Evolutionary conservation across 2,113 vertebrate genomes (phyloP).

Genomic region (Myotis davidii): DNA sequence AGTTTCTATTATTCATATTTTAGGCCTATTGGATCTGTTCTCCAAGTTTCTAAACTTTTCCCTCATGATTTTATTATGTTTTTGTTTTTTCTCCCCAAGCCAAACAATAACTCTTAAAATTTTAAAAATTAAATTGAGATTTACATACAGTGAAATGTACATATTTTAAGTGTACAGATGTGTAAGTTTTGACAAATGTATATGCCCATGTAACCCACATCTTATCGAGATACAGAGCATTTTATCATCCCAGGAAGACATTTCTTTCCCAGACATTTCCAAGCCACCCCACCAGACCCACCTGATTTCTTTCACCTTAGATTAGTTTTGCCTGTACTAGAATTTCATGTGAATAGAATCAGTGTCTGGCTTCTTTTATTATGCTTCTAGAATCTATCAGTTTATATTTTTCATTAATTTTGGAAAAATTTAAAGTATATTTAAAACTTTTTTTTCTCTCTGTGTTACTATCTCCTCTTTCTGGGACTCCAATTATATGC

Average conservation of each 20-base stretch:
- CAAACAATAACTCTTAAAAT: neutral
- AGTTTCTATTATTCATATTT: constrained; percentile 25
- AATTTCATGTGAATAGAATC: neutral
- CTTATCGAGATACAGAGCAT: neutral
- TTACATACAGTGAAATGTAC: neutral
- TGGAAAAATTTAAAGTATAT: neutral
- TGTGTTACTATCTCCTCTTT: neutral
- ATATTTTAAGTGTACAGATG: neutral
- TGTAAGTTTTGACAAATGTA: constrained; percentile 15
- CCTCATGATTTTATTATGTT: neutral
- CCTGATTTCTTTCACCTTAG: neutral
- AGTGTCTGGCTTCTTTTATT: neutral
- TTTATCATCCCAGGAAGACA: neutral
- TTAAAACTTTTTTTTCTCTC: neutral
- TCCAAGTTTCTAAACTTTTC: neutral
- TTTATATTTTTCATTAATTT: constrained; percentile 13
- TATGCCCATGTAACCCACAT: neutral
- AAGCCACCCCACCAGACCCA: neutral
- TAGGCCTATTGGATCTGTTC: neutral
- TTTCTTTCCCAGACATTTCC: neutral
- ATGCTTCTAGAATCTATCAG: neutral
- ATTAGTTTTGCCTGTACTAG: neutral
- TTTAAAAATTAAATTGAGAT: neutral
- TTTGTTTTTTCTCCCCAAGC: neutral
- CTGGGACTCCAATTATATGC: neutral